These are phyloP conservation scores for Bubo blakistoni DNA, from an alignment of 2,113 vertebrate genomes.

Conservation along the genomic window DNA sequence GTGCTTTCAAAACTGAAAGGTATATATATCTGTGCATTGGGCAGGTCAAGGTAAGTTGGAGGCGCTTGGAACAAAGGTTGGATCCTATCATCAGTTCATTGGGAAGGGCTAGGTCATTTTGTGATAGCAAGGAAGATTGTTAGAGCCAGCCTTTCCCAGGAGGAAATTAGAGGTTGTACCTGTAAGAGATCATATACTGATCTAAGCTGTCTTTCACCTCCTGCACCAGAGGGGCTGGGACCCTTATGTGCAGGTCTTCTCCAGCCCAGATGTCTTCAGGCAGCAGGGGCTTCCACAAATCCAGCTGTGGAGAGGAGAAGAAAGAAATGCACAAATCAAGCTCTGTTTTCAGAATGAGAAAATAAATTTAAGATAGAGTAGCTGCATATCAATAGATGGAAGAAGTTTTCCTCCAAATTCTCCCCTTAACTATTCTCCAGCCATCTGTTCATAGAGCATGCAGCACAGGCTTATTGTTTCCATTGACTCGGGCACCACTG, in stretches of 20 bases:
- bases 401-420: background rate
- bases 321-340: background rate
- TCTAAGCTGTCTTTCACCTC: slow-evolving; percentile 23
- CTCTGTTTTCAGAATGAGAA: background rate
- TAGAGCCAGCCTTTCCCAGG: background rate
- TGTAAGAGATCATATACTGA: background rate
- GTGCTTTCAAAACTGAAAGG: background rate
- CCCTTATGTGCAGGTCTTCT: background rate
- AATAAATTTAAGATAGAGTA: background rate
- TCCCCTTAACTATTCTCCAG: background rate
- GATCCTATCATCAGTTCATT: background rate
- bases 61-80: background rate
- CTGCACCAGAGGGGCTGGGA: background rate
- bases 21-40: background rate
- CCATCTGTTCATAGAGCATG: background rate
- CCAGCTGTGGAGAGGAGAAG: slow-evolving; percentile 18
- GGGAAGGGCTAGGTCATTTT: background rate
- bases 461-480: background rate
- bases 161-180: slow-evolving; percentile 5
- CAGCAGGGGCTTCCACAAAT: slow-evolving; percentile 31
- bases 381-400: background rate
- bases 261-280: slow-evolving; percentile 21
- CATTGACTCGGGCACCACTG: background rate
- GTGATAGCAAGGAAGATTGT: background rate
- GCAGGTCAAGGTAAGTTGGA: background rate